Conservation (phyloP, 1,140 invertebrate species). For the Oncopodura yosiiana region DNA sequence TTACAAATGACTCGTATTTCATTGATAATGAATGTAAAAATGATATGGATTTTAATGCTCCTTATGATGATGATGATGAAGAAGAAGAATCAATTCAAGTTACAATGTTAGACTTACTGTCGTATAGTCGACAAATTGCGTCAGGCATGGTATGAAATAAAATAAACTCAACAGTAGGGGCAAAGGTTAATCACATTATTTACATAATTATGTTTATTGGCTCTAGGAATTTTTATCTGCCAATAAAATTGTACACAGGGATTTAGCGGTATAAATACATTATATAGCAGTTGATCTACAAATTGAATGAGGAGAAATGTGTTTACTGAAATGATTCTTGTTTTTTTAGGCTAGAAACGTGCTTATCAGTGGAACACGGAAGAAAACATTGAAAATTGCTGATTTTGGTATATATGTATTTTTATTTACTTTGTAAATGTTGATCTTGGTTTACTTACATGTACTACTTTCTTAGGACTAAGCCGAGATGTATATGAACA, state of each 20-base stretch:
- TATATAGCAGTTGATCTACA: no score
- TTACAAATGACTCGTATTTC: conserved; percentile 31
- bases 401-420: no score
- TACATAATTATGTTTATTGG: conserved; percentile 5
- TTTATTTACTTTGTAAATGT: no score
- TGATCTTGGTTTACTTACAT: no score
- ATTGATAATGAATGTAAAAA: background rate
- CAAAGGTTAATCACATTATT: background rate
- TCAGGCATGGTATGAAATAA: conserved; percentile 65
- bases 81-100: conserved; percentile 25
- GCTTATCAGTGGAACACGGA: conserved; percentile 60
- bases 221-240: conserved; percentile 56
- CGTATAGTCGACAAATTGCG: conserved; percentile 75
- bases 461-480: no score
- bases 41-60: no score
- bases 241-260: conserved; percentile 72
- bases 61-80: background rate
- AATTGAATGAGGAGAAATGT: background rate
- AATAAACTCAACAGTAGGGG: background rate
- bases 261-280: no score
- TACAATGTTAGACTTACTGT: conserved; percentile 56
- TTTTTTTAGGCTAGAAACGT: conserved; percentile 83
- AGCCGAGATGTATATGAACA: conserved; percentile 80
- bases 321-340: conserved; percentile 48
- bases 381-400: conserved; percentile 66